Base-by-base conservation (phyloP, 2,113 vertebrate species). In the Rhea americana region DNA sequence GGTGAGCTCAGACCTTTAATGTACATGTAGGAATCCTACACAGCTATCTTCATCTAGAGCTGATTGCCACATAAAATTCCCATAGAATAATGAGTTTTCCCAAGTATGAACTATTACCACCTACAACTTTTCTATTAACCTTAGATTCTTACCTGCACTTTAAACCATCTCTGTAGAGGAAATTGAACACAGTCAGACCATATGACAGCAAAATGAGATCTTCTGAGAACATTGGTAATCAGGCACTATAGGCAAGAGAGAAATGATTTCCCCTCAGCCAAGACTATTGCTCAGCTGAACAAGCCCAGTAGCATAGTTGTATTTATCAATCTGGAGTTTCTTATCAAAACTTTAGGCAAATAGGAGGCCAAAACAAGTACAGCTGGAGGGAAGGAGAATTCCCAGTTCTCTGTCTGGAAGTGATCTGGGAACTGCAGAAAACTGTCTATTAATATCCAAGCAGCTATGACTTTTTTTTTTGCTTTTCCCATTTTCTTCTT, bases 1-100 rank as follows among this genome's bases (percentile, higher is more conserved):
- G 25, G 47, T 53, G 13, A 48, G 11, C 16, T 61, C 47, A 61
- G 39, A 55, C 3, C 7, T 51, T 43, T 47, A 25, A 1, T 74
- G 6, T 11, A 39, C 0, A 0, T 19, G 12, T 18, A 43, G n/a
- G 22, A 82, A 43, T 47, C 15, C 84, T 30, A 7, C 2, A 45
- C 14, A 53, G 28, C 2, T 55, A 72, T 45, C 4, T 13, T 51
- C 78, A 20, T 30, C 26, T 51, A 61, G 58, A 83, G 68, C 8
- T 41, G 30, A 63, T 82, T 76, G 13, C 16, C 13, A 13, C 0
- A 0, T 41, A 68, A 70, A 26, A 6, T 47, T 83, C n/a, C 20
- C 7, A 20, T 8, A 39, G 32, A 86, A 48, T 66, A 81, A 74
- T 9, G 16, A 7, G 39, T 58, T 8, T 11, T 78, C 48, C 5